A percentile compares a stretch with the other conserved stretches of the same genome.
Evolutionary conservation across 2,888 invertebrate species (phyloP).

Genomic region (Clunio marinus): DNA sequence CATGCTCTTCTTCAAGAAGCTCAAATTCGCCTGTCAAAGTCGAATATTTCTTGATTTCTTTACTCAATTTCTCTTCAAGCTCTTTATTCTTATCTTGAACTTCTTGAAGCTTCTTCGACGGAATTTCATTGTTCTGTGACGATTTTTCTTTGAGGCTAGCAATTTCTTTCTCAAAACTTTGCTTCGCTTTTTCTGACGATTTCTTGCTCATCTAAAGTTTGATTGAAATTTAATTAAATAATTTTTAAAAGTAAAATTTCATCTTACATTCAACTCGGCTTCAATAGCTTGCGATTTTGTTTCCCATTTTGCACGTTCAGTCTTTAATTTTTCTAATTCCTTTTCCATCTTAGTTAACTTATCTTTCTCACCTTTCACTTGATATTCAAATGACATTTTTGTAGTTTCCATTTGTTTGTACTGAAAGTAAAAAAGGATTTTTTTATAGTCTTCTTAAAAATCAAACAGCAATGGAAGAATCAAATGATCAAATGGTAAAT

Average conservation of each 20-base stretch:
- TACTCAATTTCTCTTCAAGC: slow-evolving; percentile 62
- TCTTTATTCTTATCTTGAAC: slow-evolving; percentile 54
- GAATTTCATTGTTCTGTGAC: slow-evolving; percentile 40
- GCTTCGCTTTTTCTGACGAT: slow-evolving; percentile 62
- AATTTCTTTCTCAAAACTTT: slow-evolving; percentile 70
- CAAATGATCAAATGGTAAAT: background rate
- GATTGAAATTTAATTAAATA: slow-evolving; percentile 2
- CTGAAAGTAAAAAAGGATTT: slow-evolving; percentile 2
- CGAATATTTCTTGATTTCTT: slow-evolving; percentile 69
- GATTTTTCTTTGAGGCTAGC: slow-evolving; percentile 68
- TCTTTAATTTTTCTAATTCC: slow-evolving; percentile 60
- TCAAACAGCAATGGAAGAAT: background rate
- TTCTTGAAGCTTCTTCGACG: slow-evolving; percentile 64
- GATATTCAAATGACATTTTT: slow-evolving; percentile 51
- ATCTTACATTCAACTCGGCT: slow-evolving; percentile 55
- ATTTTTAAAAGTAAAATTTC: too few relatives aligned
- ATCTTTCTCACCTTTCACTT: slow-evolving; percentile 53
- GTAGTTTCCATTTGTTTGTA: slow-evolving; percentile 52
- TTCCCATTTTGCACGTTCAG: slow-evolving; percentile 62
- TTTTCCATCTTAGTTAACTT: slow-evolving; percentile 57
- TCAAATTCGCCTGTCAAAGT: slow-evolving; percentile 79
- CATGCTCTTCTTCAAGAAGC: slow-evolving; percentile 77
- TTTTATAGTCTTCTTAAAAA: slow-evolving; percentile 16
- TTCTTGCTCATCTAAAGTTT: slow-evolving; percentile 51
- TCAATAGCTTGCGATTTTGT: slow-evolving; percentile 60